phyloP scores from a whole-genome alignment of 2,797 vertebrate genomes.

The Leucoraja ocellata region DNA sequence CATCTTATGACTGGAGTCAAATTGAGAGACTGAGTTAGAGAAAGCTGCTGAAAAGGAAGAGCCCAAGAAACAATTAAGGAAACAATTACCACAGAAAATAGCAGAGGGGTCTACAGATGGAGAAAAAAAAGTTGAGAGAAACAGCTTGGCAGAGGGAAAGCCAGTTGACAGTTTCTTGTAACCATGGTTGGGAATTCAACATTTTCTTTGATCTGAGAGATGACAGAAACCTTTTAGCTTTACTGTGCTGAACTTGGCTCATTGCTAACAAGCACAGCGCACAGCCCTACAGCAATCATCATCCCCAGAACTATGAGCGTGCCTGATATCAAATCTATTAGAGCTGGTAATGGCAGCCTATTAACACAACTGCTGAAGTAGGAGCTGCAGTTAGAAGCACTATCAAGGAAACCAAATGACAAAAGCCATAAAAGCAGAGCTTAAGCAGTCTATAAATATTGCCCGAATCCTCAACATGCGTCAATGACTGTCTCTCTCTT shows the following conservation, averaged over 20 bases:
- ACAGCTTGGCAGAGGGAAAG: background rate
- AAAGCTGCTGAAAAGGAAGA: background rate
- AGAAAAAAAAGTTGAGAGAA: background rate
- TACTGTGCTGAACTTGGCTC: background rate
- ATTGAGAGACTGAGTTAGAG: background rate
- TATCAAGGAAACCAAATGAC: background rate
- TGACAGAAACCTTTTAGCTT: background rate
- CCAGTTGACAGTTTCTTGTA: background rate
- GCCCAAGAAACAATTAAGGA: background rate
- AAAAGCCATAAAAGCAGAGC: background rate
- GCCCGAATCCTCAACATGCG: background rate
- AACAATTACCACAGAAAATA: background rate
- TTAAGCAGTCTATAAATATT: constrained; percentile 3
- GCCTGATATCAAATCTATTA: constrained; percentile 24
- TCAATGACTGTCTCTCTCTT: background rate
- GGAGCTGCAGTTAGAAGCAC: background rate
- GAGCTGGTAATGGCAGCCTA: background rate
- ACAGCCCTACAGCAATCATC: background rate
- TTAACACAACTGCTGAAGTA: background rate
- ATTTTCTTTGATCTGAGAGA: constrained; percentile 7
- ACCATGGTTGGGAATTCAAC: background rate
- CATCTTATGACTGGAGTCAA: background rate
- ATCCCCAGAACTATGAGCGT: background rate
- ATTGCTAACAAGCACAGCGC: background rate
- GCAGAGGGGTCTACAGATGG: background rate